Conservation (phyloP, 2,113 vertebrate genomes). For the Onychostoma macrolepis region DNA sequence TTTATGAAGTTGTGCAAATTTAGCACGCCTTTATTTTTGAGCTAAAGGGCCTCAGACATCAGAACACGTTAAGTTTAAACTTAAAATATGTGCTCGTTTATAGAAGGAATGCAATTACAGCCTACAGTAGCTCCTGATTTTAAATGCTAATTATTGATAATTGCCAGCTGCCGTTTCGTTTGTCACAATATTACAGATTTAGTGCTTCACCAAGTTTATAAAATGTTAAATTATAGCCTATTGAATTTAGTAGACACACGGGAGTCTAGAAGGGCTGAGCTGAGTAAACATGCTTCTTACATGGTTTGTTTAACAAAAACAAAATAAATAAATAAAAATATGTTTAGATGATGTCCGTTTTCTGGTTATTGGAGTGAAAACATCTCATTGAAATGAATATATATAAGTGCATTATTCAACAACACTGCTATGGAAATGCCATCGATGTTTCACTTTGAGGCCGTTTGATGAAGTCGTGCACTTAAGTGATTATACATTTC, state of each 20-base stretch:
- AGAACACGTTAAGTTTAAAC: background rate
- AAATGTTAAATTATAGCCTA: background rate
- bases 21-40: no score
- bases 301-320: background rate
- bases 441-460: background rate
- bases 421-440: background rate
- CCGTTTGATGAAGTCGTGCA: background rate
- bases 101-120: background rate
- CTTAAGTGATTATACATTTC: background rate
- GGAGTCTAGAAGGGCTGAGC: background rate
- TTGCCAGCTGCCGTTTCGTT: conserved; percentile 1
- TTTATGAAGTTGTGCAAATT: background rate
- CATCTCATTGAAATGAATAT: background rate
- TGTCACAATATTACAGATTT: conserved; percentile 18
- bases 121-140: background rate
- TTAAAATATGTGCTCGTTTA: background rate
- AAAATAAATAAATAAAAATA: background rate
- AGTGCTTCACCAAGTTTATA: background rate
- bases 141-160: conserved; percentile 15
- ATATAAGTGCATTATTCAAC: background rate
- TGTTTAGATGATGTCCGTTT: background rate
- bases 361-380: background rate
- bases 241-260: background rate
- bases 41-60: background rate
- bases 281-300: background rate